A percentile compares a stretch with the other conserved stretches of the same genome.
Conservation (phyloP, 2,797 vertebrate genomes). For the Silurus lanzhouensis region DNA sequence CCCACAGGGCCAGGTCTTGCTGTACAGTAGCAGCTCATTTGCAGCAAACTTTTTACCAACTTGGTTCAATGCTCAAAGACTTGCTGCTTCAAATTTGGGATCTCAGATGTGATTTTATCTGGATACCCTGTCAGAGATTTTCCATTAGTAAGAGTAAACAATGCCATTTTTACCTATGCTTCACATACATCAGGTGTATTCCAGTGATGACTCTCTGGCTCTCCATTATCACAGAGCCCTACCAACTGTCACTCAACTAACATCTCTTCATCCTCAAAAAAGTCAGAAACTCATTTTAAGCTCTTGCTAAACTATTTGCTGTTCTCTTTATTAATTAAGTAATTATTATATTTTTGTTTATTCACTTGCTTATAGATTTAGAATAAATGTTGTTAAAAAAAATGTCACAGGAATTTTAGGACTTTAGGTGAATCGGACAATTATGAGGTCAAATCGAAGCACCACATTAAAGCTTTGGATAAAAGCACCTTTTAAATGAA, state of each 20-base stretch:
- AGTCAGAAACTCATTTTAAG: not conserved
- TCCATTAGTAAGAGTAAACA: not conserved
- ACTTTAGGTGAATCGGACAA: not conserved
- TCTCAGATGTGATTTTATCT: no score
- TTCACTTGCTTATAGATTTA: not conserved
- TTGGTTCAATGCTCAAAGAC: not conserved
- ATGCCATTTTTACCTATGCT: not conserved
- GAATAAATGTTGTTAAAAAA: not conserved
- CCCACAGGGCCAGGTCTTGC: not conserved
- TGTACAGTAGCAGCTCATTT: not conserved
- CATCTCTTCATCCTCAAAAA: not conserved
- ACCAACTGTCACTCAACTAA: not conserved
- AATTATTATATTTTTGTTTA: not conserved
- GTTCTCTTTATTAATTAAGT: not conserved
- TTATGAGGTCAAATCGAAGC: not conserved
- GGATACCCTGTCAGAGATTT: not conserved
- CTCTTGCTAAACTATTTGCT: not conserved
- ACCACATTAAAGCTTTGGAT: not conserved
- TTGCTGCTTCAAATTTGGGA: not conserved
- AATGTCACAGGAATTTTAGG: not conserved
- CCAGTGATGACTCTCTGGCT: not conserved
- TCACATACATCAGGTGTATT: not conserved
- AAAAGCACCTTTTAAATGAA: not conserved
- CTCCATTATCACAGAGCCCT: not conserved
- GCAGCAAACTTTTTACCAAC: not conserved